phyloP scores from a whole-genome alignment of 1,140 invertebrate genomes.

The Camponotus vicinus region DNA sequence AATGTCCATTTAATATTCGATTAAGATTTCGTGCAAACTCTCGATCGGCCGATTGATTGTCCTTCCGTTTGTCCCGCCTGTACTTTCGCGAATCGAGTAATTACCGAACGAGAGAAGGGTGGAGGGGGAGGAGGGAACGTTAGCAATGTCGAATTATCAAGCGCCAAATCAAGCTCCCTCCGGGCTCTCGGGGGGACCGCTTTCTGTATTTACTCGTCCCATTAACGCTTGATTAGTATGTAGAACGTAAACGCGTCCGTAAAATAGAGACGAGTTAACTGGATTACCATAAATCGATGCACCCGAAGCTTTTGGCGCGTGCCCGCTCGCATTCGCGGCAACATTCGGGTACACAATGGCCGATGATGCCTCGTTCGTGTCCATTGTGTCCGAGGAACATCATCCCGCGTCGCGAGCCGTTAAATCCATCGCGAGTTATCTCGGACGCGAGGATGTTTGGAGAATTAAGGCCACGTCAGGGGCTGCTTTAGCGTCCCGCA shows the following conservation, averaged over 20 bases:
- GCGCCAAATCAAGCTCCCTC: conserved; percentile 53
- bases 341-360: conserved; percentile 42
- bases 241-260: conserved; percentile 55
- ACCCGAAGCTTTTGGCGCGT: conserved; percentile 6
- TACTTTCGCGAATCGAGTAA: conserved; percentile 51
- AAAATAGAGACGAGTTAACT: conserved; percentile 64
- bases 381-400: conserved; percentile 33
- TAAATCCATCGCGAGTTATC: conserved; percentile 29
- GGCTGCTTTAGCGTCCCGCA: not conserved
- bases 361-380: conserved; percentile 40
- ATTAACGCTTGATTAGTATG: conserved; percentile 63
- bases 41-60: conserved; percentile 43
- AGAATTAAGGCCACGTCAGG: conserved; percentile 38
- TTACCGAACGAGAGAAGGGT: not conserved
- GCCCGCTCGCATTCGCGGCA: not conserved
- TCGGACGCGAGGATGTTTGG: not conserved
- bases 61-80: conserved; percentile 15
- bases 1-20: not conserved
- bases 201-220: conserved; percentile 65
- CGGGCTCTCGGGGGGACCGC: not conserved
- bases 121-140: not conserved
- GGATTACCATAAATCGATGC: conserved; percentile 70
- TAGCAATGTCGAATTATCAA: conserved; percentile 55
- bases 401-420: not conserved
- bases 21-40: conserved; percentile 30